Evolutionary conservation across 2,888 invertebrate species (phyloP).

Genomic region (Bimastos eiseni): DNA sequence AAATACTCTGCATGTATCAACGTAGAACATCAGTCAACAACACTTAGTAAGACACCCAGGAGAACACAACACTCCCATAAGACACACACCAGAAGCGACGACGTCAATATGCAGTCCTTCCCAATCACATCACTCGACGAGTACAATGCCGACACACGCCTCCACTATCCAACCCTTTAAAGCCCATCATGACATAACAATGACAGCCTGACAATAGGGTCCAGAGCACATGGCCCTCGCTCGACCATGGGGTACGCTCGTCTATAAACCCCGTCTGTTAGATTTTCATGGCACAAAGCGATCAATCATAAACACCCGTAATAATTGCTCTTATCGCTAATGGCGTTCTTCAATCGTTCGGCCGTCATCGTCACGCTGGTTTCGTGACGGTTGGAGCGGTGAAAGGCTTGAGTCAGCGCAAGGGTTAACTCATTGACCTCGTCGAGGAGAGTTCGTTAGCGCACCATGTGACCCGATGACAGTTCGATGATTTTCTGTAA

Average conservation of each 20-base stretch:
- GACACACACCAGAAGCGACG: neutral
- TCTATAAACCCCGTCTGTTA: neutral
- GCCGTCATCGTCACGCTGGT: neutral
- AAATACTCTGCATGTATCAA: neutral
- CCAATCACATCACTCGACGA: neutral
- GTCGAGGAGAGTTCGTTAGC: neutral
- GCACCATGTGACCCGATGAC: neutral
- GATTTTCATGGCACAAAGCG: neutral
- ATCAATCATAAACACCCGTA: neutral
- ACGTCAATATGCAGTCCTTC: neutral
- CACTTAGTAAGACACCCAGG: too few relatives aligned
- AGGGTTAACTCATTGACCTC: neutral
- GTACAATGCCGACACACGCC: neutral
- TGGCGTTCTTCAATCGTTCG: neutral
- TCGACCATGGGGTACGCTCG: neutral
- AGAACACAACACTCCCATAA: neutral
- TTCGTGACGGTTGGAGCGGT: neutral
- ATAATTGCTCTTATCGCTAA: neutral
- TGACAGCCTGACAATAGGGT: neutral
- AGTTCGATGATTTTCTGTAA: neutral
- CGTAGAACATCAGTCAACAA: neutral
- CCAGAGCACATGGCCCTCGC: neutral
- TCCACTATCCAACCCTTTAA: neutral
- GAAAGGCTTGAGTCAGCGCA: neutral
- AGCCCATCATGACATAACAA: neutral